Evolutionary conservation across 2,888 invertebrate genomes (phyloP).

Genomic region (Chrysomela aeneicollis): DNA sequence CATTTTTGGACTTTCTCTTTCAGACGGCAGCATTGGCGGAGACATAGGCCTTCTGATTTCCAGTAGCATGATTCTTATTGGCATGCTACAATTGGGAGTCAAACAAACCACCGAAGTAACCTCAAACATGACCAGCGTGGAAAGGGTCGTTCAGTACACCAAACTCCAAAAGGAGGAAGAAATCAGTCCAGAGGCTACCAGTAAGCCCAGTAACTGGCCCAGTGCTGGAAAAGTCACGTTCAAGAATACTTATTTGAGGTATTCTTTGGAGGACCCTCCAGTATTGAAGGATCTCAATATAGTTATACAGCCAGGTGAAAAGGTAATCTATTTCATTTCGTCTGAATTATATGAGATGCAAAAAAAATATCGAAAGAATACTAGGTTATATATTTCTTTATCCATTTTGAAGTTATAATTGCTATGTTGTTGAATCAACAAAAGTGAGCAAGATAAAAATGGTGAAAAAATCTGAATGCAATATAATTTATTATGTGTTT

Average conservation of each 20-base stretch:
- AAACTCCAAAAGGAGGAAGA: constrained; percentile 74
- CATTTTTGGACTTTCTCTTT: too few relatives aligned
- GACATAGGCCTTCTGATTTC: constrained; percentile 77
- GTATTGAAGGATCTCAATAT: constrained; percentile 75
- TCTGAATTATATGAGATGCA: too few relatives aligned
- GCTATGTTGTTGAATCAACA: too few relatives aligned
- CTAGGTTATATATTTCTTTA: too few relatives aligned
- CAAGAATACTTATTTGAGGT: constrained; percentile 69
- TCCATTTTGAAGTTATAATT: too few relatives aligned
- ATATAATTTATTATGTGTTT: too few relatives aligned
- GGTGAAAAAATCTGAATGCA: too few relatives aligned
- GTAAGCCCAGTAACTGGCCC: constrained; percentile 69
- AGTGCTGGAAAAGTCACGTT: constrained; percentile 67
- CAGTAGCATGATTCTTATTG: constrained; percentile 76
- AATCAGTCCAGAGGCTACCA: constrained; percentile 62
- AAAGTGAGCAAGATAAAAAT: too few relatives aligned
- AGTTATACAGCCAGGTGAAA: constrained; percentile 70
- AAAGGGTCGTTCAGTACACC: constrained; percentile 80
- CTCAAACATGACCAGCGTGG: constrained; percentile 80
- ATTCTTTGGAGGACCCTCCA: constrained; percentile 68
- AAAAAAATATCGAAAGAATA: too few relatives aligned
- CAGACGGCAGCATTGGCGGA: constrained; percentile 68
- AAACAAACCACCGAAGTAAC: constrained; percentile 79
- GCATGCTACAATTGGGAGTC: constrained; percentile 82
- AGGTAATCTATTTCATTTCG: constrained; percentile 61